These are phyloP conservation scores for Planiliza haematocheilus DNA, from an alignment of 2,113 vertebrate genomes.

Conservation along the genomic window DNA sequence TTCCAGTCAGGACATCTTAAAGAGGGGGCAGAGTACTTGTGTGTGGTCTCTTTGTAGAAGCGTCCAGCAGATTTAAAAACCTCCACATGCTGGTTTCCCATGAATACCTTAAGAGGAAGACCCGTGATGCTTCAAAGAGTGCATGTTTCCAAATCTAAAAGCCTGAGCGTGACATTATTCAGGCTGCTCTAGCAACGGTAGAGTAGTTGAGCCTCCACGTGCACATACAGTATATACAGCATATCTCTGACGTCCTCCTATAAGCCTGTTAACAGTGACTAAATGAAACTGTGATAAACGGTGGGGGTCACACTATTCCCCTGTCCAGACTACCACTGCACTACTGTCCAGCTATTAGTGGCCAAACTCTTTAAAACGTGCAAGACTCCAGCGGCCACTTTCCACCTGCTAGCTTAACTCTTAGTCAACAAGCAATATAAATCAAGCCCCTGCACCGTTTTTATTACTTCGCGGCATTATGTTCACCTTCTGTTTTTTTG, in stretches of 20 bases:
- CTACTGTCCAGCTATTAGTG: constrained; percentile 52
- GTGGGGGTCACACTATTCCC: constrained; percentile 14
- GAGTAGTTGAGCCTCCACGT: constrained; percentile 45
- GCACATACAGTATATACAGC: constrained; percentile 47
- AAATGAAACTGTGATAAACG: constrained; percentile 26
- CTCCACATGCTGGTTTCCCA: constrained; percentile 35
- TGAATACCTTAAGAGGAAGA: constrained; percentile 7
- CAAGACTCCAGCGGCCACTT: constrained; percentile 21
- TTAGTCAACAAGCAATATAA: constrained; percentile 45
- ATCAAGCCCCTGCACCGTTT: constrained; percentile 28
- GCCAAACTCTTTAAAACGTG: constrained; percentile 46
- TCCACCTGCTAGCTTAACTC: constrained; percentile 27
- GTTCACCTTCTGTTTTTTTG: constrained; percentile 15
- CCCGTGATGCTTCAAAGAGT: constrained; percentile 41
- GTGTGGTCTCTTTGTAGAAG: constrained; percentile 32
- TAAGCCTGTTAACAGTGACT: constrained; percentile 40
- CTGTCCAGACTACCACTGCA: constrained; percentile 35
- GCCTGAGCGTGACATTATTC: constrained; percentile 26
- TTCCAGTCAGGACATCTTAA: constrained; percentile 62
- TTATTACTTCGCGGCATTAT: background rate
- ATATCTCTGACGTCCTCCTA: constrained; percentile 38
- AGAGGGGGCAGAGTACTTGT: constrained; percentile 26
- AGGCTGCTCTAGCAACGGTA: constrained; percentile 37
- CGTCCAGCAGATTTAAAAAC: constrained; percentile 28
- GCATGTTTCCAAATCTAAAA: constrained; percentile 45